These are phyloP conservation scores for Turdus rufiventris DNA, from an alignment of 2,113 vertebrate species.

Conservation along the genomic window DNA sequence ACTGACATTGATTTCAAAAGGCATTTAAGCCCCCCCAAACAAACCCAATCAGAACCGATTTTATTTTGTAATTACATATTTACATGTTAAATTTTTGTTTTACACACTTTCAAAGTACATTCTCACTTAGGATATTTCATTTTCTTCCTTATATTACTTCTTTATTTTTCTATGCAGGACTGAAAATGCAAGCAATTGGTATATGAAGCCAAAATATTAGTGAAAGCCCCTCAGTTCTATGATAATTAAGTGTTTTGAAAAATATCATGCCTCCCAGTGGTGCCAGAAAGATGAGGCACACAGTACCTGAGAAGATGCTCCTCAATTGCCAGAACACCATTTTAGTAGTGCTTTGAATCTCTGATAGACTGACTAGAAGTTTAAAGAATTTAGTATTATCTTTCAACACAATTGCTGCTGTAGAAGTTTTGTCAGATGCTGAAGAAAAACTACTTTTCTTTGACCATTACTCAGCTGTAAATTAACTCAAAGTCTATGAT, in stretches of 20 bases:
- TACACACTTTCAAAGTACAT: neutral
- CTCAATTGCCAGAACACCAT: neutral
- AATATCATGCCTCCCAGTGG: fast-evolving
- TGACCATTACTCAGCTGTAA: neutral
- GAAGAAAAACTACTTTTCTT: neutral
- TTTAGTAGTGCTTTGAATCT: neutral
- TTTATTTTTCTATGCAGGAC: neutral
- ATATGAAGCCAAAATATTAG: neutral
- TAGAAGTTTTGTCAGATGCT: neutral
- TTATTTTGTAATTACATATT: neutral
- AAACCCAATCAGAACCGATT: neutral
- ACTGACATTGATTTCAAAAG: neutral
- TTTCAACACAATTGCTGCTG: neutral
- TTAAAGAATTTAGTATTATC: neutral
- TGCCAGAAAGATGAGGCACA: neutral
- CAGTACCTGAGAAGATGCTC: neutral
- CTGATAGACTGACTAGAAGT: neutral
- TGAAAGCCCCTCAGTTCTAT: neutral
- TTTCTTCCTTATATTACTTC: neutral
- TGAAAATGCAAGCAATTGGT: neutral
- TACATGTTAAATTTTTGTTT: neutral
- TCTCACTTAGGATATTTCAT: neutral
- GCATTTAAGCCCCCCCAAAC: fast-evolving
- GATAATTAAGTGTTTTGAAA: neutral
- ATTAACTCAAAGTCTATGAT: neutral